Evolutionary conservation across 2,888 invertebrate genomes (phyloP), one percentile per base, ranked within the genome.

Genomic region (Drosophila robusta): DNA sequence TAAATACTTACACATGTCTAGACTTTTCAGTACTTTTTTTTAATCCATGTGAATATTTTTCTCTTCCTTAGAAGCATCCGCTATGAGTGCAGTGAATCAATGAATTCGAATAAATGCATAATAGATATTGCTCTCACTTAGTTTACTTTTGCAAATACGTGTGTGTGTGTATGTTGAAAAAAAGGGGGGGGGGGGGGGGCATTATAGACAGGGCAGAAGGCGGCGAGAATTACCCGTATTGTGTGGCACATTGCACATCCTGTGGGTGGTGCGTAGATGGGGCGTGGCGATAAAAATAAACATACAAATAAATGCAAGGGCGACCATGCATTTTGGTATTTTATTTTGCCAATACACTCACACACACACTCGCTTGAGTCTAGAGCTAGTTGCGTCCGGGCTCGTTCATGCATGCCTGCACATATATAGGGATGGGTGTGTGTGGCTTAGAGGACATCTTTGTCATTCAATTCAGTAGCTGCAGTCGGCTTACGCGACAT

Each of bases 401-500:
- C 46, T 49, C 41, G 29, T 18, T 22, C 51, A 51, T 58, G 60
- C 70, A 54, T 47, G 41, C 29, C 54, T 74, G 73, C 39, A 66
- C 39, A 66, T 52, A 26, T 38, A 4, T 50, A 22, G 14, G 32
- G 26, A 8, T 29, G 16, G 22, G 26, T 56, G n/a, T 39, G 42
- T 54, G 56, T 34, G 54, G 51, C 61, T 57, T 72, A 50, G 51
- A 41, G 34, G 44, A 34, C 45, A 60, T 65, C 67, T 63, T 68
- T 47, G 39, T 29, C 44, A 44, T 49, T 50, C 50, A 45, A 61
- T 61, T 52, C 29, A 60, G n/a, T 52, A 44, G 57, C 61, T 86
- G 83, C 83, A 82, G 57, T 60, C 68, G 80, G 70, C 83, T 80
- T 78, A 71, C 24, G 64, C 62, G 80, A 56, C 74, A 60, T 64